A percentile compares a stretch with the other conserved stretches of the same genome.
Conservation (phyloP, 2,888 invertebrate species). For the Hetaerina titia region DNA sequence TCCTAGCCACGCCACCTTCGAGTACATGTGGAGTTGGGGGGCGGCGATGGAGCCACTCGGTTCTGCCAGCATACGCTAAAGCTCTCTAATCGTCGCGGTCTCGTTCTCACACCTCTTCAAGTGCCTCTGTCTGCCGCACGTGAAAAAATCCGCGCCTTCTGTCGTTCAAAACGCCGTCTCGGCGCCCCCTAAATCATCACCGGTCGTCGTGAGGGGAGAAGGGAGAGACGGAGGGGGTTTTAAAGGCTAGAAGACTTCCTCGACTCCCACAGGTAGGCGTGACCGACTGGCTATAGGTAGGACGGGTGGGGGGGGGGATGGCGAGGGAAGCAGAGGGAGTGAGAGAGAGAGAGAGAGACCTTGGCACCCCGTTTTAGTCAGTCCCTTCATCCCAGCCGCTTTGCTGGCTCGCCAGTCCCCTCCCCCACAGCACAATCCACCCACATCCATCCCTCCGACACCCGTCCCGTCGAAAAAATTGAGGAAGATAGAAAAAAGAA, state of each 20-base stretch:
- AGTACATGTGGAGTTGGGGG: background rate
- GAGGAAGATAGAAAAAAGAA: background rate
- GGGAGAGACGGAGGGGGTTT: background rate
- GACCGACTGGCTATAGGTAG: background rate
- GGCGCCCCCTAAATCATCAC: constrained; percentile 24
- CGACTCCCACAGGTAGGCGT: constrained; percentile 27
- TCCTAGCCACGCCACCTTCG: no score
- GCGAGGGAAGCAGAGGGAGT: background rate
- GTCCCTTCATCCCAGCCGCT: background rate
- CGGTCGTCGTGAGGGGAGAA: background rate
- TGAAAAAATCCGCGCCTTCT: background rate
- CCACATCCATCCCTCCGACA: background rate
- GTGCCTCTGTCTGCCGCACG: background rate
- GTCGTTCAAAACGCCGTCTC: background rate
- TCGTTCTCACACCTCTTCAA: background rate
- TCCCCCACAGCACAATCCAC: background rate
- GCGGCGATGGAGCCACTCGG: background rate
- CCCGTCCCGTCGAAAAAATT: background rate
- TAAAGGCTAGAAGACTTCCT: constrained; percentile 10
- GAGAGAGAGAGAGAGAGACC: background rate
- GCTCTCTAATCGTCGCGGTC: background rate
- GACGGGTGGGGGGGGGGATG: background rate
- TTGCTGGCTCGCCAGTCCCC: background rate
- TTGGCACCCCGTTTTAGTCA: background rate
- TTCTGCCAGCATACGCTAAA: background rate